Percentiles rank a stretch among this genome's conserved stretches.
phyloP scores from a whole-genome alignment of 2,113 vertebrate genomes.

The Morone chrysops region DNA sequence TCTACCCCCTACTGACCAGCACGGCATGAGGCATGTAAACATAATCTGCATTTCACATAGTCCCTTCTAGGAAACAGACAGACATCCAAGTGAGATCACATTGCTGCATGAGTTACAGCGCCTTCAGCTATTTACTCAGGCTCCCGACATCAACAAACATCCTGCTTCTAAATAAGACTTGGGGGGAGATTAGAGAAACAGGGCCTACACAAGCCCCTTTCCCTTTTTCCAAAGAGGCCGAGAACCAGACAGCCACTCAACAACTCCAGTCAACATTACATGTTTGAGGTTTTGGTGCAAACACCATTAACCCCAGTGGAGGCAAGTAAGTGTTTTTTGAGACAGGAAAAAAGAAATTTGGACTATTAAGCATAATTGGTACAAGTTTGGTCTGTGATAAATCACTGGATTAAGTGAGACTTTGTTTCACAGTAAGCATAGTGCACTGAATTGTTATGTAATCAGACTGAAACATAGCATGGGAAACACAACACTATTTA shows the following conservation, averaged over 20 bases:
- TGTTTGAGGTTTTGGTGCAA: conserved; percentile 39
- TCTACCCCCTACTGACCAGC: conserved; percentile 74
- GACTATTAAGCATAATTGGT: not conserved
- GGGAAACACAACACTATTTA: conserved; percentile 4
- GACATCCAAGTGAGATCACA: conserved; percentile 66
- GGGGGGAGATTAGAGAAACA: conserved; percentile 52
- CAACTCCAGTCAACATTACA: conserved; percentile 29
- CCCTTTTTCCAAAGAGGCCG: conserved; percentile 21
- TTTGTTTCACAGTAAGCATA: conserved; percentile 5
- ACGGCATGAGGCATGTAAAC: conserved; percentile 74
- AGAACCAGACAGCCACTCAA: conserved; percentile 2
- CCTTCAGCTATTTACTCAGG: conserved; percentile 76
- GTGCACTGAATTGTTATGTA: conserved; percentile 1
- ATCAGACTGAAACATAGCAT: not conserved
- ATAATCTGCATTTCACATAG: conserved; percentile 78
- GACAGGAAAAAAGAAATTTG: conserved; percentile 15
- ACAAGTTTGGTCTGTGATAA: conserved; percentile 16
- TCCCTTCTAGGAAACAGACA: conserved; percentile 66
- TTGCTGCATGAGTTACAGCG: conserved; percentile 68
- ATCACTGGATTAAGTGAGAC: conserved; percentile 10
- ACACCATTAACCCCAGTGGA: conserved; percentile 20
- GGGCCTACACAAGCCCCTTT: conserved; percentile 28
- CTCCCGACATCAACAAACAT: conserved; percentile 76
- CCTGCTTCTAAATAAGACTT: conserved; percentile 69
- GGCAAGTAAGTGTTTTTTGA: conserved; percentile 7